These are phyloP conservation scores for Nephrotoma appendiculata DNA, from an alignment of 2,888 invertebrate genomes.

Conservation along the genomic window DNA sequence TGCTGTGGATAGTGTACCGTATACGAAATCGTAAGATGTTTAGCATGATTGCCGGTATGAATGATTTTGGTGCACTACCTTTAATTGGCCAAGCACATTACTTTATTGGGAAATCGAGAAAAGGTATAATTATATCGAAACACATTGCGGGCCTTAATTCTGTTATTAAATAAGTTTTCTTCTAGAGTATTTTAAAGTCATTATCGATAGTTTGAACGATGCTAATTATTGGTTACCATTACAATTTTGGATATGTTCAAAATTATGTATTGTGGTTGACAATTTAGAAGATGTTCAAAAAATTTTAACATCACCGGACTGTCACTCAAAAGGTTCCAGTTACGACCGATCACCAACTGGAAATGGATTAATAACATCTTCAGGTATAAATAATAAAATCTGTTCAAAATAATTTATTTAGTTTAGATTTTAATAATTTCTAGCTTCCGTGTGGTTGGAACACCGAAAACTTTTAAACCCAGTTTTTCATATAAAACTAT, in stretches of 20 bases:
- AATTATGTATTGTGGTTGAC: not conserved
- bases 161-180: not conserved
- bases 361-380: not conserved
- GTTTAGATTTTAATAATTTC: not conserved
- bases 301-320: not conserved
- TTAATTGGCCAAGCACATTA: not conserved
- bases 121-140: not conserved
- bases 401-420: not conserved
- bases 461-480: not conserved
- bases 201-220: not conserved
- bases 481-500: not conserved
- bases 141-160: not conserved
- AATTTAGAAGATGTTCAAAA: not conserved
- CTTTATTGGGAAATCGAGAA: not conserved
- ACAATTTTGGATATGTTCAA: not conserved
- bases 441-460: not conserved
- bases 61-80: not conserved
- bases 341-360: not conserved
- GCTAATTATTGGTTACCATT: not conserved
- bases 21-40: not conserved
- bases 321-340: not conserved
- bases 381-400: not conserved
- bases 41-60: not conserved
- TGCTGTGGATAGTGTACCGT: not conserved
- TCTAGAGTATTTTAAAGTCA: not conserved